These are phyloP conservation scores for Parazoanthus darwini DNA, from an alignment of 92 coral and sea anemone species.

Conservation along the genomic window DNA sequence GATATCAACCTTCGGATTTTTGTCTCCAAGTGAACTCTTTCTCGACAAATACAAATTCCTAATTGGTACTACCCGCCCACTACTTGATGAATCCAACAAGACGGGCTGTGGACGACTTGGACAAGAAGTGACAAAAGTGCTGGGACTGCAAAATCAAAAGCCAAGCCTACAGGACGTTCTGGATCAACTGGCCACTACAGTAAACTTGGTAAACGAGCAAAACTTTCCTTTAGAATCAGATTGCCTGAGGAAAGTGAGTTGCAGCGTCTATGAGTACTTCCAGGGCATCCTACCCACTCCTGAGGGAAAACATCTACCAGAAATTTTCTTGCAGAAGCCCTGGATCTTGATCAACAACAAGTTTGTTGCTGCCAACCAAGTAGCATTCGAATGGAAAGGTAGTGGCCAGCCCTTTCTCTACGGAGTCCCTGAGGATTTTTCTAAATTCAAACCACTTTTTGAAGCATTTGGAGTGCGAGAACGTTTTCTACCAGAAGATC, in stretches of 20 bases:
- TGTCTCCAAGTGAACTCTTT: conserved; percentile 68
- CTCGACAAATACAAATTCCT: conserved; percentile 62
- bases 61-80: conserved; percentile 74
- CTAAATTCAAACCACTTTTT: conserved; percentile 71
- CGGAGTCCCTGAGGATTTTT: conserved; percentile 82
- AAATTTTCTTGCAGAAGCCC: conserved; percentile 64
- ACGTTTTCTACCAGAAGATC: conserved; percentile 72
- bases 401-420: conserved; percentile 86
- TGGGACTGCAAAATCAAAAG: conserved; percentile 62
- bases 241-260: conserved; percentile 68
- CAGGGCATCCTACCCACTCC: conserved; percentile 69
- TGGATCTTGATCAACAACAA: conserved; percentile 83
- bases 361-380: conserved; percentile 79
- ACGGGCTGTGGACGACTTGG: conserved; percentile 84
- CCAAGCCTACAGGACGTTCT: conserved; percentile 67
- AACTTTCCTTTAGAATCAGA: conserved; percentile 53
- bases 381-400: conserved; percentile 84
- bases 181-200: conserved; percentile 80
- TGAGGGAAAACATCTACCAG: conserved; percentile 63
- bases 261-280: conserved; percentile 74
- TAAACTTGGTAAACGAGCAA: conserved; percentile 55
- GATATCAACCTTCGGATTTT: conserved; percentile 43
- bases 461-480: conserved; percentile 75
- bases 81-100: conserved; percentile 84
- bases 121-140: conserved; percentile 62